phyloP scores from a whole-genome alignment of 1,140 invertebrate genomes.

The Zelostemma sp. region DNA sequence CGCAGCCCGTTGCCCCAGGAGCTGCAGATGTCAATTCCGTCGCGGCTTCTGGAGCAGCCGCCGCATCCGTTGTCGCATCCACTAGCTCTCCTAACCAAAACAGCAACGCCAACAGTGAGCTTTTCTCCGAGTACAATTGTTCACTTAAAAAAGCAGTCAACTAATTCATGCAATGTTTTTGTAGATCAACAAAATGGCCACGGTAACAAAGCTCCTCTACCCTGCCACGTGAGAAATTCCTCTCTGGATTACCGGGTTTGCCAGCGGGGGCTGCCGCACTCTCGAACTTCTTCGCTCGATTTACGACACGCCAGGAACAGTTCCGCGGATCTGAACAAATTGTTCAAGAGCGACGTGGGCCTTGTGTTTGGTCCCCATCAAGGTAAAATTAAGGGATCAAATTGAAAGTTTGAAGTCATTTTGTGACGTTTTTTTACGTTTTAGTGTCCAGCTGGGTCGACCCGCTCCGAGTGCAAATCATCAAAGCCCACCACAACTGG shows the following conservation, averaged over 20 bases:
- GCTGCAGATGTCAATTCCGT: slow-evolving; percentile 13
- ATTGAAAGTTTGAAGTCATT: too few relatives aligned
- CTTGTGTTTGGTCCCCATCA: slow-evolving; percentile 76
- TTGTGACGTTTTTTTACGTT: slow-evolving; percentile 16
- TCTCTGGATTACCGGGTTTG: slow-evolving; percentile 81
- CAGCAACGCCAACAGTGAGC: slow-evolving; percentile 48
- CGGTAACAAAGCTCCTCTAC: slow-evolving; percentile 50
- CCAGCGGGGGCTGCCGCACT: slow-evolving; percentile 73
- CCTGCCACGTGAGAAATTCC: slow-evolving; percentile 80
- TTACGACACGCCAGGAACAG: slow-evolving; percentile 84
- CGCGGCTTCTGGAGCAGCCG: background rate
- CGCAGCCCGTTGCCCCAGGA: slow-evolving; percentile 44
- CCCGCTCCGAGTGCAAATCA: slow-evolving; percentile 90
- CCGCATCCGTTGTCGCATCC: slow-evolving; percentile 16
- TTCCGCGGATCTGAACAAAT: slow-evolving; percentile 83
- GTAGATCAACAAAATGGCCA: slow-evolving; percentile 50
- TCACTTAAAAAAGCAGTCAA: too few relatives aligned
- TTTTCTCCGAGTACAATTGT: slow-evolving; percentile 10
- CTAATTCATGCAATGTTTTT: too few relatives aligned
- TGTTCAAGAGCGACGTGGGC: slow-evolving; percentile 79
- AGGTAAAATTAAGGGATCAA: too few relatives aligned
- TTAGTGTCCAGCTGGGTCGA: slow-evolving; percentile 81
- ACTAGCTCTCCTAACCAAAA: slow-evolving; percentile 47
- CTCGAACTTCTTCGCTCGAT: slow-evolving; percentile 85
- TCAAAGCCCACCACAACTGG: slow-evolving; percentile 98